Evolutionary conservation across 2,797 vertebrate genomes (phyloP).

Genomic region (Limnodromus scolopaceus): DNA sequence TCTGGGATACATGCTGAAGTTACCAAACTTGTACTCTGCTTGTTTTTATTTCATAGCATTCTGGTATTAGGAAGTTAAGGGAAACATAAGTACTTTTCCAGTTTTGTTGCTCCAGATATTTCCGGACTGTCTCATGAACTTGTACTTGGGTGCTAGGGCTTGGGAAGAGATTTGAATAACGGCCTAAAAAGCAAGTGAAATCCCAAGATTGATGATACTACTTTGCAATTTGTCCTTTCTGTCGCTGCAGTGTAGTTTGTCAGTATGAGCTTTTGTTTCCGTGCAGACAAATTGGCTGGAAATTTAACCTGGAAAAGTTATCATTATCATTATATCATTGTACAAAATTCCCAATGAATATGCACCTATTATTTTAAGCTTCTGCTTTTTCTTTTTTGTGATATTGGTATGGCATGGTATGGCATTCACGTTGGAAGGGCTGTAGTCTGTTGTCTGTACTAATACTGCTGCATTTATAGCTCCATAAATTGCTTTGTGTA

Average conservation of each 20-base stretch:
- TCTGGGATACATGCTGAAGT: background rate
- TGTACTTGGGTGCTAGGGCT: background rate
- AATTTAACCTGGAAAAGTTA: background rate
- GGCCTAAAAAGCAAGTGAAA: background rate
- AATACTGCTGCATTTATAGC: background rate
- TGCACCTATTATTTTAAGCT: background rate
- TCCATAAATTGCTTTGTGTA: background rate
- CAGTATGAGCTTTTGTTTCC: background rate
- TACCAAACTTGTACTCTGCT: background rate
- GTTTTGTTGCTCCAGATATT: background rate
- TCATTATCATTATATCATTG: background rate
- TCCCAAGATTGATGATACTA: background rate
- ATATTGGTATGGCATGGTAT: rapidly evolving
- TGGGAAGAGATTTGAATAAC: background rate
- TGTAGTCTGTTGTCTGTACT: background rate
- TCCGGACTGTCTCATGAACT: background rate
- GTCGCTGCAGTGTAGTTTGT: background rate
- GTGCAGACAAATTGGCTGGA: background rate
- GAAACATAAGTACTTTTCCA: background rate
- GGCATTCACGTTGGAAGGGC: background rate
- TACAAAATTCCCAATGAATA: background rate
- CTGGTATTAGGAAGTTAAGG: background rate
- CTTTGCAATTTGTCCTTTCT: background rate
- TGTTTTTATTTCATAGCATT: slow-evolving; percentile 15
- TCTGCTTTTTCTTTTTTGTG: background rate